A percentile compares a stretch with the other conserved stretches of the same genome.
Conservation (phyloP, 2,888 invertebrate species). For the Alentia gelatinosa region DNA sequence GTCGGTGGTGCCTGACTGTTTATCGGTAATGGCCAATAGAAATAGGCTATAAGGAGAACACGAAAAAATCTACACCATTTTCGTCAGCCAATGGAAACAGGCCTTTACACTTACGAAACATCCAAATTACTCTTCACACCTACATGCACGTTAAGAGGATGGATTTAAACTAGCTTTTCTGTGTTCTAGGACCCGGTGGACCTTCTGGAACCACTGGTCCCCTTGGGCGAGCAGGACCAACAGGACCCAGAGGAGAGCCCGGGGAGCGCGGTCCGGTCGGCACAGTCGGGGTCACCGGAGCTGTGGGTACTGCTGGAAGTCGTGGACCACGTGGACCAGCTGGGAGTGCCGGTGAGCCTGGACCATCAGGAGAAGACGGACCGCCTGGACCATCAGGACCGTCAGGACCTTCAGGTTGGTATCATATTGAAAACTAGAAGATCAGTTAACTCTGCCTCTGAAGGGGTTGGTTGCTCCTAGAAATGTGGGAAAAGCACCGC, state of each 20-base stretch:
- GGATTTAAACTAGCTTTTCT: neutral
- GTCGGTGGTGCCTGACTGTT: no score
- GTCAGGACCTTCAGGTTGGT: slow-evolving; percentile 46
- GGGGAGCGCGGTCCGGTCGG: slow-evolving; percentile 61
- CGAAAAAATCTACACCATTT: no score
- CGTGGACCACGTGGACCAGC: slow-evolving; percentile 62
- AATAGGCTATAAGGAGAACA: no score
- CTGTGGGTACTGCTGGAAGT: slow-evolving; percentile 14
- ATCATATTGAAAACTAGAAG: neutral
- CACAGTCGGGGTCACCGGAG: slow-evolving; percentile 23
- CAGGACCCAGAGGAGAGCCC: slow-evolving; percentile 52
- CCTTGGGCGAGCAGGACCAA: slow-evolving; percentile 59
- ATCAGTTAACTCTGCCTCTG: neutral
- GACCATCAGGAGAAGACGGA: slow-evolving; percentile 54
- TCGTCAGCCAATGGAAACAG: no score
- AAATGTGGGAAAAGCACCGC: no score
- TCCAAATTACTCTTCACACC: no score
- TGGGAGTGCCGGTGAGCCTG: slow-evolving; percentile 66
- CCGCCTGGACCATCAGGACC: slow-evolving; percentile 64
- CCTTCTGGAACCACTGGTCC: slow-evolving; percentile 40
- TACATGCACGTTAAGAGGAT: no score
- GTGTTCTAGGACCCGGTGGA: slow-evolving; percentile 53
- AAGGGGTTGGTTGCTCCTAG: neutral
- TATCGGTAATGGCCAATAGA: no score
- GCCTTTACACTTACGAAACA: no score